Evolutionary conservation across 1,140 invertebrate genomes (phyloP).

Genomic region (Diachasma alloeum): DNA sequence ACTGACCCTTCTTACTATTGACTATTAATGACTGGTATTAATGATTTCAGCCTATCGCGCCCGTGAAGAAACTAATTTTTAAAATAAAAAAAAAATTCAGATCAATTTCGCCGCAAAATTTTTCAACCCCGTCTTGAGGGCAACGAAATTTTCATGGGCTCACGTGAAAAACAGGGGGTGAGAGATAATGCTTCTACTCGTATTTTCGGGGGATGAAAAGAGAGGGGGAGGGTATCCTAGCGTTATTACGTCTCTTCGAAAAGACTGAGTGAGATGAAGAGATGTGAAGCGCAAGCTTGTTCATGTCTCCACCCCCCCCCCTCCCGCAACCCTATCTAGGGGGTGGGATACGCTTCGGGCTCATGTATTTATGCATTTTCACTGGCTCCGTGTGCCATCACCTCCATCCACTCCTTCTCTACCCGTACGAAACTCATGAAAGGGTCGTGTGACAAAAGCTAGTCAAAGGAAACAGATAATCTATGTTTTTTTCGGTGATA

Average conservation of each 20-base stretch:
- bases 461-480: neutral
- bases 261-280: slow-evolving; percentile 16
- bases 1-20: too few species aligned
- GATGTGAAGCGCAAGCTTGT: slow-evolving; percentile 27
- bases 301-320: slow-evolving; percentile 36
- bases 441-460: slow-evolving; percentile 26
- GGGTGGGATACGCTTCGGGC: slow-evolving; percentile 44
- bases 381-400: slow-evolving; percentile 35
- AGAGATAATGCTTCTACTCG: slow-evolving; percentile 42
- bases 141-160: slow-evolving; percentile 17
- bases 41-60: too few species aligned
- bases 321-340: neutral
- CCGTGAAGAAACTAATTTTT: too few species aligned
- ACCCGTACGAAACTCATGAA: slow-evolving; percentile 18
- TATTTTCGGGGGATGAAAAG: slow-evolving; percentile 44
- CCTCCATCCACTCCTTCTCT: neutral
- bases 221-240: slow-evolving; percentile 37
- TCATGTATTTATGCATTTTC: slow-evolving; percentile 65
- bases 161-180: neutral
- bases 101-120: neutral
- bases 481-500: too few species aligned
- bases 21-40: too few species aligned
- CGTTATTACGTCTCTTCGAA: slow-evolving; percentile 56
- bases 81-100: neutral
- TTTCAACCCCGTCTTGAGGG: slow-evolving; percentile 32